Evolutionary conservation across 1,140 invertebrate genomes (phyloP).

Genomic region (Antheraea pernyi): DNA sequence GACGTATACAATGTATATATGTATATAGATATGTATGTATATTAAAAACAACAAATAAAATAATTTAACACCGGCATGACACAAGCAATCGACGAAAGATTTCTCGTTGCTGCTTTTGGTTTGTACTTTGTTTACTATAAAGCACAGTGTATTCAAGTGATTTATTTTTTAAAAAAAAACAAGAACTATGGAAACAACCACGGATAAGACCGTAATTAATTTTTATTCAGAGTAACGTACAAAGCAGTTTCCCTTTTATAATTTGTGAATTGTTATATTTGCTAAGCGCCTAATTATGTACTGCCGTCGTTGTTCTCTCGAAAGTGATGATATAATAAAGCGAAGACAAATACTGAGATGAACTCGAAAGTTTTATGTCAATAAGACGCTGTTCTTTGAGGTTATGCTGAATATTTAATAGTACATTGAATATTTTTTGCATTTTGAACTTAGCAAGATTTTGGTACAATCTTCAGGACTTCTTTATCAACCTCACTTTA

Average conservation of each 20-base stretch:
- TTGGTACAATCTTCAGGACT: too few species aligned
- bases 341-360: slow-evolving; percentile 30
- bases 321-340: slow-evolving; percentile 35
- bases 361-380: slow-evolving; percentile 34
- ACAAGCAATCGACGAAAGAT: too few species aligned
- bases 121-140: too few species aligned
- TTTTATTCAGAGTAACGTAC: slow-evolving; percentile 17
- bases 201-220: slow-evolving; percentile 8
- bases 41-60: too few species aligned
- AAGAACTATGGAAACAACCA: too few species aligned
- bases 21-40: too few species aligned
- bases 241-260: slow-evolving; percentile 28
- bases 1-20: too few species aligned
- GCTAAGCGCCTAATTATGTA: slow-evolving; percentile 40
- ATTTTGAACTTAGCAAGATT: not conserved
- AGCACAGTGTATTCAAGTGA: too few species aligned
- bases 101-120: too few species aligned
- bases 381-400: slow-evolving; percentile 17
- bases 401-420: not conserved
- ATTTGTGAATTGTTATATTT: slow-evolving; percentile 37
- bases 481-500: too few species aligned
- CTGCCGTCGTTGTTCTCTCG: slow-evolving; percentile 32
- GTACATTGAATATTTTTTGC: not conserved
- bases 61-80: too few species aligned
- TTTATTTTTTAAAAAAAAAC: too few species aligned